Base-by-base conservation (phyloP, 2,888 invertebrate species). In the Drosophila kanekoi region DNA sequence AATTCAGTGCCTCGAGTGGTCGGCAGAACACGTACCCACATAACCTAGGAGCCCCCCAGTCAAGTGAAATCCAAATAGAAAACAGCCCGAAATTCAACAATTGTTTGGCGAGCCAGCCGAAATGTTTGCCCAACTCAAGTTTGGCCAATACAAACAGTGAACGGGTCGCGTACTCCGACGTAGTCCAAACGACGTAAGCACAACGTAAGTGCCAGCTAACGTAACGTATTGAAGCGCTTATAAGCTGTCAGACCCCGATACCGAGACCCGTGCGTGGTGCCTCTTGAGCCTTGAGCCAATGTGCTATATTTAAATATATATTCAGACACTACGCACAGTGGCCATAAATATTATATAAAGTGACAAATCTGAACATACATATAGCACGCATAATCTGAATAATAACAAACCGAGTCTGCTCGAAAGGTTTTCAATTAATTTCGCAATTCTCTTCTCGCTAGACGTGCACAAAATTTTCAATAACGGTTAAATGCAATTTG, bases 401-500 rank as follows among this genome's bases (percentile, higher is more conserved):
- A 40, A 52, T 52, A 40, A 32, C 37, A 23, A 8, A 52, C 6
- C 35, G 35, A 16, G 56, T 62, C 28, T 52, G 38, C 28, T 75
- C 47, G 52, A 53, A 52, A 71, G 63, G 59, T 35, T 80, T 82
- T 69, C 68, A 82, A 85, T 82, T 85, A 82, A 82, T 77, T 82
- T 68, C 28, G 61, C 71, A 82, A 85, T 79, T 28, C 80, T 77
- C 67, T 68, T 71, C 53, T 32, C 28, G 61, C 54, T 53, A 57
- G 77, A 68, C 74, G 68, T 82, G 68, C 72, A 67, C 56, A 61
- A 67, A 65, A 59, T 82, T 82, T 80, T 75, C 85, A 77, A 82
- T 82, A 85, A 77, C 63, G 67, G 75, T 71, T 66, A 82, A 82
- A 79, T 82, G 82, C 85, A 82, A 82, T 82, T 85, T 82, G 44